These are phyloP conservation scores for Lycaena phlaeas DNA, from an alignment of 2,888 invertebrate genomes.

Conservation along the genomic window DNA sequence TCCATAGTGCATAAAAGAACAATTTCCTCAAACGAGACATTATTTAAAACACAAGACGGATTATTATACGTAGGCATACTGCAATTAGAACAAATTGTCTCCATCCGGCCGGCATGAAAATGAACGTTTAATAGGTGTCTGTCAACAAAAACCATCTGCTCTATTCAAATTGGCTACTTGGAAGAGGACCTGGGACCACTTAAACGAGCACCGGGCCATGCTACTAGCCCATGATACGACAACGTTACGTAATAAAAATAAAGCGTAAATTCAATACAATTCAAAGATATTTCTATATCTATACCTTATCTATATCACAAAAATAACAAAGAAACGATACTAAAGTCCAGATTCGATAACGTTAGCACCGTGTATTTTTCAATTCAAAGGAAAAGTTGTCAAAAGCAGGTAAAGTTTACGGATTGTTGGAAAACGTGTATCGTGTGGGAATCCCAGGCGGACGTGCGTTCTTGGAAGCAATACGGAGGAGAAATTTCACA, in stretches of 20 bases:
- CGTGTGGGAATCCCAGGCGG: conserved; percentile 49
- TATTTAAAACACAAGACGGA: not conserved
- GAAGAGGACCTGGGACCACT: not conserved
- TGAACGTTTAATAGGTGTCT: conserved; percentile 55
- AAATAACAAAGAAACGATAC: too few relatives aligned
- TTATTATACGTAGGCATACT: conserved; percentile 16
- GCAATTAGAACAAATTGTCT: conserved; percentile 61
- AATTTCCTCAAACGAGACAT: conserved; percentile 21
- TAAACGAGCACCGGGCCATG: too few relatives aligned
- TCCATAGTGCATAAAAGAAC: not conserved
- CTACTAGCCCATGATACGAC: too few relatives aligned
- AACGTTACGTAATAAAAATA: too few relatives aligned
- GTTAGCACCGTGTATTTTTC: too few relatives aligned
- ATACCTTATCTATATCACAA: too few relatives aligned
- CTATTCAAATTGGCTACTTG: conserved; percentile 15
- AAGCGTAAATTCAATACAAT: too few relatives aligned
- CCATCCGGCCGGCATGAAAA: conserved; percentile 59
- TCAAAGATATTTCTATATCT: too few relatives aligned
- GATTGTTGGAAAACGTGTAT: conserved; percentile 15
- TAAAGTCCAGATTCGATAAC: too few relatives aligned
- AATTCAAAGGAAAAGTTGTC: conserved; percentile 3
- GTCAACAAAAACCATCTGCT: conserved; percentile 59
- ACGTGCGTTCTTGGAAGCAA: conserved; percentile 52
- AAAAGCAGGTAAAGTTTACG: conserved; percentile 12
- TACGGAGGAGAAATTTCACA: conserved; percentile 66